These are phyloP conservation scores for Zaprionus gabonicus DNA, from an alignment of 1,140 invertebrate genomes.

Conservation along the genomic window DNA sequence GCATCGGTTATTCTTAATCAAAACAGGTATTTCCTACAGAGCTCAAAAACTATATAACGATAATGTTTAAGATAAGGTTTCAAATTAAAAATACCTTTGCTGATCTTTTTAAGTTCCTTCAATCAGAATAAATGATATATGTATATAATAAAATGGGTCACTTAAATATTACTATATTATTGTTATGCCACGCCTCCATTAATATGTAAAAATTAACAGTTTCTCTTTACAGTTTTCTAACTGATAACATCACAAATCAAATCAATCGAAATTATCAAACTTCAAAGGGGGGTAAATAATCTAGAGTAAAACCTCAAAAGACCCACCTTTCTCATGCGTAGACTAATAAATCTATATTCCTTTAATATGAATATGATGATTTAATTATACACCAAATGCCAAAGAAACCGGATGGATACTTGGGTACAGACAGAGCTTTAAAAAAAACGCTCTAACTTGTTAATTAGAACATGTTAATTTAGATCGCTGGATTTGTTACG, in stretches of 20 bases:
- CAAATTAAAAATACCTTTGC: not conserved
- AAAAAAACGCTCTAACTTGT: not conserved
- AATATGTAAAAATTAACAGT: no score
- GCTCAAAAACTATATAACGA: not conserved
- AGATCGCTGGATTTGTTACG: not conserved
- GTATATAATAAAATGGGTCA: no score
- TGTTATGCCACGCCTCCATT: not conserved
- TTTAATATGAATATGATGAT: not conserved
- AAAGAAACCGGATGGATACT: not conserved
- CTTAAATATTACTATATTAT: no score
- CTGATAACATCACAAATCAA: not conserved
- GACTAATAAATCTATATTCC: not conserved
- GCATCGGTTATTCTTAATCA: not conserved
- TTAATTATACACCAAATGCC: conserved; percentile 6
- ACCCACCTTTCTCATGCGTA: not conserved
- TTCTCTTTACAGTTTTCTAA: no score
- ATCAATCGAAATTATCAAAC: not conserved
- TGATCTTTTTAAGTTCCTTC: not conserved
- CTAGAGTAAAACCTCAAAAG: not conserved
- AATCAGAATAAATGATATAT: not conserved
- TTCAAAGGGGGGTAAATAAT: not conserved
- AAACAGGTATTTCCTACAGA: not conserved
- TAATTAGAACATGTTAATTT: conserved; percentile 7
- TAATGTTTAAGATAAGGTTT: no score
- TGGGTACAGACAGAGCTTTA: not conserved